Evolutionary conservation across 1,140 invertebrate species (phyloP), one percentile per base, ranked within the genome.

Genomic region (Trachymyrmex septentrionalis): DNA sequence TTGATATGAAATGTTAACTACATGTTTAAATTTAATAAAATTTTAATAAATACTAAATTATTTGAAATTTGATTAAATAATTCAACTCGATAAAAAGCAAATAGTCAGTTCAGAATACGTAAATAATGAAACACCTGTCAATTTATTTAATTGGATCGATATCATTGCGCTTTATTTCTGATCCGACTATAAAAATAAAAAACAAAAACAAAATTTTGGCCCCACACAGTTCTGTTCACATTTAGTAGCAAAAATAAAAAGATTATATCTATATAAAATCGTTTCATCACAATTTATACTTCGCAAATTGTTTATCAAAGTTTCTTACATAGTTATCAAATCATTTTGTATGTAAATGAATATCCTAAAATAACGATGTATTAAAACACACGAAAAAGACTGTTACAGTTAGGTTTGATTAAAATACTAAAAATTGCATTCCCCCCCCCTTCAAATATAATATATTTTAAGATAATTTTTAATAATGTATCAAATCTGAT

Each of bases 31-130:
- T n/a, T n/a, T n/a, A n/a, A 44, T 0, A 10, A 44, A 77, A 64
- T 61, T 27, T 77, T 19, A 10, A n/a, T 77, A 53, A 77, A 44
- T 38, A 76, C 7, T 38, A 10, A 57, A 57, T 57, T 75, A 59
- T 21, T 21, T 44, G 9, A 63, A 77, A 44, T 66, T 67, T 53
- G 30, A n/a, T 12, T 66, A 16, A 78, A 66, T 69, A 80, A 80
- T 80, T 30, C 27, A 59, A 7, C 1, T 34, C 21, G 9, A 48
- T 77, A 48, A 77, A 77, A 80, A 44, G 6, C 12, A 67, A 50
- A 53, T 19, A 53, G 67, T 16, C 27, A 50, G 16, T 16, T 10
- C 24, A 50, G 19, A 78, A 34, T 66, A 38, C 38, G 7, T 10
- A 24, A 78, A 34, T 53, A 53, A 50, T 12, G 19, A 48, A 64